A percentile compares a stretch with the other conserved stretches of the same genome.
Evolutionary conservation across 2,797 vertebrate genomes (phyloP).

Genomic region (Gila robusta): DNA sequence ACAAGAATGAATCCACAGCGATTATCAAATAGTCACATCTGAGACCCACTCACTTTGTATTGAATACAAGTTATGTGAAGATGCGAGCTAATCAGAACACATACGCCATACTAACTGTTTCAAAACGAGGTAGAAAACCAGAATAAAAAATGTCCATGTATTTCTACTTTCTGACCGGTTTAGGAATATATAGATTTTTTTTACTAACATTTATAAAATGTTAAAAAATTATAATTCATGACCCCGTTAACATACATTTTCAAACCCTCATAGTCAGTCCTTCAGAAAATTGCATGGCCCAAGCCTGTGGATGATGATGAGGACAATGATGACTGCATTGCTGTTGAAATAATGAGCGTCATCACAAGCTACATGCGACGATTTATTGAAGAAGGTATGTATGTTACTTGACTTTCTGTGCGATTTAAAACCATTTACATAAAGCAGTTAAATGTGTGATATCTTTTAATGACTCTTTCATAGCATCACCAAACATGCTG

Average conservation of each 20-base stretch:
- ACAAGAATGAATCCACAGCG: too few species aligned
- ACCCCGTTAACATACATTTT: background rate
- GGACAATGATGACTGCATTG: background rate
- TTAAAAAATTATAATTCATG: background rate
- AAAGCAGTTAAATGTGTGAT: background rate
- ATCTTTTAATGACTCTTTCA: background rate
- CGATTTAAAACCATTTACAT: background rate
- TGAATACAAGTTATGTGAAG: too few species aligned
- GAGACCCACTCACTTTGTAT: too few species aligned
- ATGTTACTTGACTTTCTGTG: background rate
- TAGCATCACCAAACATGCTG: slow-evolving; percentile 11
- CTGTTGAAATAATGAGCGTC: background rate
- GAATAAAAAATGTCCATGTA: too few species aligned
- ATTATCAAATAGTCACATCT: too few species aligned
- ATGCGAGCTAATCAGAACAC: too few species aligned
- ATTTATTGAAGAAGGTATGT: background rate
- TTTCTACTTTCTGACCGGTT: too few species aligned
- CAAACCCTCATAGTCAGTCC: background rate
- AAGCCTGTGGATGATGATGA: background rate
- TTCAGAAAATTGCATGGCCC: slow-evolving; percentile 4
- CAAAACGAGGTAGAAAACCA: too few species aligned
- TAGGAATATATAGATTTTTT: too few species aligned
- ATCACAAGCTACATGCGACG: slow-evolving; percentile 3
- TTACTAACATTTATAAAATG: too few species aligned
- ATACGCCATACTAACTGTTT: too few species aligned